Conservation (phyloP, 1,140 invertebrate species). For the Limonius californicus region DNA sequence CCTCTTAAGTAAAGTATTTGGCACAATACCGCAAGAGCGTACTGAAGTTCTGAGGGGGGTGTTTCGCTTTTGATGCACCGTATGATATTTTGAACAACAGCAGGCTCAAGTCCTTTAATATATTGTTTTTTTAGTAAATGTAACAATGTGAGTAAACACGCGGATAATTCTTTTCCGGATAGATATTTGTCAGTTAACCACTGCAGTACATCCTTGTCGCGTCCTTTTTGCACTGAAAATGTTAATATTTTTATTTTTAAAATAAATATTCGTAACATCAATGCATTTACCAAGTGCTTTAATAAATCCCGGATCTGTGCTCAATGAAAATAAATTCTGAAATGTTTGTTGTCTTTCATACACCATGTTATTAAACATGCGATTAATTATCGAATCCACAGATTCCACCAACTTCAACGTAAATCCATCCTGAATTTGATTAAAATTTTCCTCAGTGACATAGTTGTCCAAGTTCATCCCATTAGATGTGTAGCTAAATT, state of each 20-base stretch:
- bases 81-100: slow-evolving; percentile 34
- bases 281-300: slow-evolving; percentile 27
- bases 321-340: slow-evolving; percentile 23
- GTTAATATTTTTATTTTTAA: too few relatives aligned
- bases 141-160: slow-evolving; percentile 33
- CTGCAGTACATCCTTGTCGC: slow-evolving; percentile 25
- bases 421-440: slow-evolving; percentile 34
- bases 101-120: slow-evolving; percentile 23
- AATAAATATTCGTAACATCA: too few relatives aligned
- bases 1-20: slow-evolving; percentile 34
- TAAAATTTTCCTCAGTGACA: slow-evolving; percentile 30
- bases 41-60: slow-evolving; percentile 25
- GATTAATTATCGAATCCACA: slow-evolving; percentile 24
- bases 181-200: slow-evolving; percentile 23
- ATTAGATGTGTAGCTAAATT: slow-evolving; percentile 29
- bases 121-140: slow-evolving; percentile 35
- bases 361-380: slow-evolving; percentile 27
- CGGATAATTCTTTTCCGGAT: slow-evolving; percentile 25
- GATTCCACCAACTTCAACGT: slow-evolving; percentile 37
- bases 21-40: slow-evolving; percentile 33
- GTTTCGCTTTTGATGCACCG: slow-evolving; percentile 26
- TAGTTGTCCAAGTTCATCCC: slow-evolving; percentile 28
- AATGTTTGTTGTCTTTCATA: slow-evolving; percentile 23
- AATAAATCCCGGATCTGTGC: slow-evolving; percentile 30
- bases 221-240: slow-evolving; percentile 18